A percentile compares a stretch with the other conserved stretches of the same genome.
Evolutionary conservation across 2,888 invertebrate genomes (phyloP).

Genomic region (Altica lythri): DNA sequence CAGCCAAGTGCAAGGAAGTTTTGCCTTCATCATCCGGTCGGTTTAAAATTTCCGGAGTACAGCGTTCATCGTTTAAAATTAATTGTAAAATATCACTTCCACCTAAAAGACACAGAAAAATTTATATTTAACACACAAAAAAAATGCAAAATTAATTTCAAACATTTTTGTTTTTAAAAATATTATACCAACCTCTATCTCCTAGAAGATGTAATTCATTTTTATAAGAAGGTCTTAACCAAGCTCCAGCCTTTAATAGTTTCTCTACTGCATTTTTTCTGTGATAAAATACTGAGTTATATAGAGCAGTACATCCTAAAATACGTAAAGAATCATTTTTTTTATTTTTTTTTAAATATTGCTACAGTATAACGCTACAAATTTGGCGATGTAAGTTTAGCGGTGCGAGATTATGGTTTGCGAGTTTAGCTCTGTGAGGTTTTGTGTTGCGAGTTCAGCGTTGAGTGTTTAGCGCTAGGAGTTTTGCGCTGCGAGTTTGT

Average conservation of each 20-base stretch:
- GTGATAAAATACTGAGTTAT: conserved; percentile 53
- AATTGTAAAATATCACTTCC: conserved; percentile 42
- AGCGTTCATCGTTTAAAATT: conserved; percentile 43
- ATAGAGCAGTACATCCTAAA: conserved; percentile 52
- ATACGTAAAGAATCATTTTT: conserved; percentile 14
- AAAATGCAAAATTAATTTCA: background rate
- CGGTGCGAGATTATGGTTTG: no score
- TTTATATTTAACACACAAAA: background rate
- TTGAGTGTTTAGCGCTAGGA: no score
- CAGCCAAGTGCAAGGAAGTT: conserved; percentile 62
- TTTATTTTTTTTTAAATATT: no score
- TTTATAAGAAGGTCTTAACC: conserved; percentile 47
- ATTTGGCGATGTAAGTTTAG: no score
- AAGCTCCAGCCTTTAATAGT: conserved; percentile 53
- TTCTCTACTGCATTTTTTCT: conserved; percentile 48
- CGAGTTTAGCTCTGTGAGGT: no score
- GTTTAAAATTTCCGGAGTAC: conserved; percentile 43
- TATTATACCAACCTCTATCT: conserved; percentile 33
- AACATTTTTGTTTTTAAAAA: background rate
- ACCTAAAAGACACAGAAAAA: conserved; percentile 36
- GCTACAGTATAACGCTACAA: no score
- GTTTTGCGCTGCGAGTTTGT: no score
- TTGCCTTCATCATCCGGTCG: conserved; percentile 50
- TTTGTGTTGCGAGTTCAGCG: no score
- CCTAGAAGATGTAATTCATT: conserved; percentile 56